Conservation (phyloP, 30 jellyfish, hydroid and myxozoan species). For the Nemopilema nomurai region DNA sequence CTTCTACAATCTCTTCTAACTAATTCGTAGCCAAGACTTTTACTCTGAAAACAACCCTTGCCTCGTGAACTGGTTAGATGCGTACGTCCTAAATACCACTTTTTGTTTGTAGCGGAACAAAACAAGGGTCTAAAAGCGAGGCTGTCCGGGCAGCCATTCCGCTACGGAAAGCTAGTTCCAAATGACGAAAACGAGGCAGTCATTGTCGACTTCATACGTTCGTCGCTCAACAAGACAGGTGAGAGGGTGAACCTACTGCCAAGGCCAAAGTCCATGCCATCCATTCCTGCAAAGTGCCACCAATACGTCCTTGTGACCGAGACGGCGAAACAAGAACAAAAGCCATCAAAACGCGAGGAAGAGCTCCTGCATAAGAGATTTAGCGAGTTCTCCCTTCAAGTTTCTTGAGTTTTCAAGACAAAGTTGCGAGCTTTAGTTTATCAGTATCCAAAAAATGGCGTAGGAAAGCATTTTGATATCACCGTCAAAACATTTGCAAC, state of each 20-base stretch:
- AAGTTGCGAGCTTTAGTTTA: neutral
- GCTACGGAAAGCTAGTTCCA: conserved; percentile 52
- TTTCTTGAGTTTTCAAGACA: neutral
- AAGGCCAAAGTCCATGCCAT: conserved; percentile 57
- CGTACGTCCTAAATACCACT: neutral
- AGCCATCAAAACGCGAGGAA: conserved; percentile 33
- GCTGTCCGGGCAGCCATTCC: conserved; percentile 72
- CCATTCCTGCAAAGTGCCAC: conserved; percentile 71
- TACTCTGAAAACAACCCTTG: neutral
- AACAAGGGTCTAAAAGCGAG: conserved; percentile 56
- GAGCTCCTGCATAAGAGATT: conserved; percentile 39
- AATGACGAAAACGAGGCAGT: conserved; percentile 53
- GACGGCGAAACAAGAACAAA: conserved; percentile 10
- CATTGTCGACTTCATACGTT: conserved; percentile 45
- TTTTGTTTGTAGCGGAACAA: neutral
- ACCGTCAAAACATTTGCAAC: too few relatives aligned
- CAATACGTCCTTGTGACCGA: conserved; percentile 51
- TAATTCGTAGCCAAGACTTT: neutral
- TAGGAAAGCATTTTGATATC: too few relatives aligned
- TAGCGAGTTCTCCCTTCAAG: conserved; percentile 20
- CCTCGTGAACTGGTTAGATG: neutral
- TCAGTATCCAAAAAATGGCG: too few relatives aligned
- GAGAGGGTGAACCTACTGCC: conserved; percentile 58
- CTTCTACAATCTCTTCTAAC: neutral
- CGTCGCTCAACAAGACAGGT: conserved; percentile 36